Base-by-base conservation (phyloP, 37 sponge, comb jelly and placozoan genomes). In the Geodia barretti region DNA sequence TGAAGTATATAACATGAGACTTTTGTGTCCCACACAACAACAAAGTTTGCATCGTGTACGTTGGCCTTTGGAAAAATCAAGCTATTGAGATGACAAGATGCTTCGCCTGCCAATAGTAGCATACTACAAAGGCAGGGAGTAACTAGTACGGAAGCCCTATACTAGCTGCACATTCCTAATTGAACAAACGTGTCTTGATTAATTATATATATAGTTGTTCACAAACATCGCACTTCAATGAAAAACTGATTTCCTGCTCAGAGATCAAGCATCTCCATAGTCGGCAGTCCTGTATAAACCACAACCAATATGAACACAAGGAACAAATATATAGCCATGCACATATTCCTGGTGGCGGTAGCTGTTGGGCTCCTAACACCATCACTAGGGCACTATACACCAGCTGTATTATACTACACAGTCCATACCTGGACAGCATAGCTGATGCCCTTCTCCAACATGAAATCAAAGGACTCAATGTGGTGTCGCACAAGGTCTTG, bases 391-490 rank as follows among this genome's bases (percentile, higher is more conserved):
- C n/a, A n/a, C n/a, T n/a, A n/a, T n/a, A n/a, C n/a, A n/a, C n/a
- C n/a, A n/a, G n/a, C n/a, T n/a, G n/a, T n/a, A n/a, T n/a, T n/a
- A n/a, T n/a, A n/a, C n/a, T n/a, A n/a, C n/a, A n/a, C n/a, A n/a
- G n/a, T n/a, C n/a, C n/a, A n/a, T n/a, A n/a, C 90, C 85, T 92
- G 78, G 20, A 97, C 85, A 25, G 94, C 97, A 83, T 87, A 88
- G 37, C 39, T 23, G 7, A 97, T 81, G 0, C 97, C 97, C 34
- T 84, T 82, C 20, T 92, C 94, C 62, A 97, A 61, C 42, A 80
- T 77, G 74, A 89, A 97, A 73, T 97, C 87, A 80, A 97, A 97
- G 21, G 97, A 91, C 28, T 88, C 97, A 19, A 91, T 82, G 72
- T 97, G 97, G 29, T 92, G 97, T 0, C 62, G 60, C 0, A 89